Conservation (phyloP, 2,888 invertebrate genomes). For the Melitaea athalia region DNA sequence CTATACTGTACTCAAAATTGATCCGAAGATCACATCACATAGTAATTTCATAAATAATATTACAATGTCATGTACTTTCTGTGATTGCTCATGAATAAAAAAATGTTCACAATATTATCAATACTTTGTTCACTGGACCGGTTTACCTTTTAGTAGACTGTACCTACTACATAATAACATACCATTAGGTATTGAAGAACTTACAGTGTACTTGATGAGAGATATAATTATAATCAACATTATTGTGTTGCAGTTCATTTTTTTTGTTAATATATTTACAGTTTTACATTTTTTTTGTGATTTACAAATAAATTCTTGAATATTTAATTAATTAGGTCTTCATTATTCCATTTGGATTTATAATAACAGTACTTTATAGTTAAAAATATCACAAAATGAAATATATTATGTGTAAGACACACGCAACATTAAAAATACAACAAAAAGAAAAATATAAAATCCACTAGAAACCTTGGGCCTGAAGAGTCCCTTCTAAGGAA, state of each 20-base stretch:
- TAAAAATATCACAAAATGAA: conserved; percentile 84
- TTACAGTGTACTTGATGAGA: conserved; percentile 80
- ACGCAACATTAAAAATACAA: conserved; percentile 83
- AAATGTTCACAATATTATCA: conserved; percentile 82
- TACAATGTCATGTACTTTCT: conserved; percentile 83
- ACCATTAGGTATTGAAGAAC: conserved; percentile 78
- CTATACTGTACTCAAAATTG: conserved; percentile 89
- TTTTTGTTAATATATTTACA: conserved; percentile 81
- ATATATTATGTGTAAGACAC: conserved; percentile 84
- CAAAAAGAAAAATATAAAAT: conserved; percentile 81
- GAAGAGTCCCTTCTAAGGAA: conserved; percentile 82
- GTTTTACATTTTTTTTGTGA: conserved; percentile 83
- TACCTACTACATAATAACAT: conserved; percentile 75
- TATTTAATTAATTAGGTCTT: conserved; percentile 83
- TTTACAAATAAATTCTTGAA: conserved; percentile 83
- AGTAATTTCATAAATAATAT: conserved; percentile 85
- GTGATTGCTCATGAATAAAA: conserved; percentile 81
- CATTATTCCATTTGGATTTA: conserved; percentile 81
- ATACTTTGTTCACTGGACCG: conserved; percentile 83
- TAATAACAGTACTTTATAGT: conserved; percentile 83
- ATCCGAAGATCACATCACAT: conserved; percentile 88
- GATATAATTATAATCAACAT: conserved; percentile 63
- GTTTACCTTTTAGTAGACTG: conserved; percentile 76
- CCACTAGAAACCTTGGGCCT: conserved; percentile 82
- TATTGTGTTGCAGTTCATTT: conserved; percentile 82